phyloP scores from a whole-genome alignment of 2,113 vertebrate genomes.

The Tympanuchus pallidicinctus region DNA sequence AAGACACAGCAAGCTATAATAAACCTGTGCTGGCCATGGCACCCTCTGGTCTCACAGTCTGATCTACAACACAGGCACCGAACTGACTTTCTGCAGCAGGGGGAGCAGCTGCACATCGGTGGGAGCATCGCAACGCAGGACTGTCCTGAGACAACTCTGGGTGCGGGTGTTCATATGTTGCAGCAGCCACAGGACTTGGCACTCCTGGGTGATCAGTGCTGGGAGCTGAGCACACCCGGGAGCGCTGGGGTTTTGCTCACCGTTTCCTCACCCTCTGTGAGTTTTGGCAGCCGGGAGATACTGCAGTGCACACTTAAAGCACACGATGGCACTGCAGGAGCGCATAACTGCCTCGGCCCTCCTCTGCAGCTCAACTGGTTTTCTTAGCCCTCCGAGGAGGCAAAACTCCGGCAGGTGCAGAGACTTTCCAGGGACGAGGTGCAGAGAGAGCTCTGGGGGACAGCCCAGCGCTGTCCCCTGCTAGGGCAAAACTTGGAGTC shows the following conservation, averaged over 20 bases:
- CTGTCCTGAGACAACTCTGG: fast-evolving
- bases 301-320: slow-evolving; percentile 9
- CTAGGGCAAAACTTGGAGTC: background rate
- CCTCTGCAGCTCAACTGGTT: background rate
- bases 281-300: background rate
- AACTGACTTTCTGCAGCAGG: too few relatives aligned
- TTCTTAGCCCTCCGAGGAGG: background rate
- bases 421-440: background rate
- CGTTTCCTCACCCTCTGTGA: too few relatives aligned
- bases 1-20: background rate
- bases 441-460: fast-evolving
- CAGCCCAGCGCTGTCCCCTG: fast-evolving
- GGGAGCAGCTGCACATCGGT: background rate
- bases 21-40: background rate
- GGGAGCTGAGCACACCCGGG: background rate
- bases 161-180: fast-evolving
- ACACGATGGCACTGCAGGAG: slow-evolving; percentile 79
- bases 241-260: fast-evolving
- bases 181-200: background rate
- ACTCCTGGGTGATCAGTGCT: background rate
- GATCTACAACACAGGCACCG: background rate
- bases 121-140: fast-evolving
- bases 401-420: fast-evolving
- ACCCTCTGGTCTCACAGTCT: background rate
- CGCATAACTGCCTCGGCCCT: background rate